Conservation (phyloP, 2,888 invertebrate species). For the Phengaris arion region DNA sequence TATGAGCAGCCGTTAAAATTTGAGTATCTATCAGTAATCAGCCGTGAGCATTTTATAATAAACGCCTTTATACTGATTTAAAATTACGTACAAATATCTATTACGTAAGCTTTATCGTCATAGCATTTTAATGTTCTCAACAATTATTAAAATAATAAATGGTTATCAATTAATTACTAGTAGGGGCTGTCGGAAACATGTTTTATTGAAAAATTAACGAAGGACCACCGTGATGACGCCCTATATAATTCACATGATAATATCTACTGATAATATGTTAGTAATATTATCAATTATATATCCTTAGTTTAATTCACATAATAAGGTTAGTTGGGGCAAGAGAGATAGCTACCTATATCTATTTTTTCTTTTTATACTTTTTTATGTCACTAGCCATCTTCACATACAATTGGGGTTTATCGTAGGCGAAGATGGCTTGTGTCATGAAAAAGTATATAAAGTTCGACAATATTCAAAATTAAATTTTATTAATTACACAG, state of each 20-base stretch:
- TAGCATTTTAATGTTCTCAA: neutral
- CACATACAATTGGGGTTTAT: no score
- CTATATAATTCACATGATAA: constrained; percentile 19
- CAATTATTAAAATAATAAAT: neutral
- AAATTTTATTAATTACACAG: no score
- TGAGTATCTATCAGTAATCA: no score
- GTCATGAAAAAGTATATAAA: no score
- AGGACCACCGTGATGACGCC: neutral
- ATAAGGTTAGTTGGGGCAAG: neutral
- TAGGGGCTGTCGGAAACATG: neutral
- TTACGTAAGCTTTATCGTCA: neutral
- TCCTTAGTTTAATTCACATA: neutral
- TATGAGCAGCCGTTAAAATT: no score
- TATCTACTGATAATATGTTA: constrained; percentile 4
- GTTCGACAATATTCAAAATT: no score
- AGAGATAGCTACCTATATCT: neutral
- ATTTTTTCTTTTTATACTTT: no score
- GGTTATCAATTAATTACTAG: neutral
- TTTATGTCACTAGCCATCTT: no score
- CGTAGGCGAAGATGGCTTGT: no score
- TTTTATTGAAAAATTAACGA: constrained; percentile 15
- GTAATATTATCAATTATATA: constrained; percentile 18
- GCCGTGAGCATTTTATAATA: no score
- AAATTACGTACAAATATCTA: no score
- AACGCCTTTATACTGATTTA: no score